Evolutionary conservation across 2,113 vertebrate species (phyloP).

Genomic region (Callipepla squamata): DNA sequence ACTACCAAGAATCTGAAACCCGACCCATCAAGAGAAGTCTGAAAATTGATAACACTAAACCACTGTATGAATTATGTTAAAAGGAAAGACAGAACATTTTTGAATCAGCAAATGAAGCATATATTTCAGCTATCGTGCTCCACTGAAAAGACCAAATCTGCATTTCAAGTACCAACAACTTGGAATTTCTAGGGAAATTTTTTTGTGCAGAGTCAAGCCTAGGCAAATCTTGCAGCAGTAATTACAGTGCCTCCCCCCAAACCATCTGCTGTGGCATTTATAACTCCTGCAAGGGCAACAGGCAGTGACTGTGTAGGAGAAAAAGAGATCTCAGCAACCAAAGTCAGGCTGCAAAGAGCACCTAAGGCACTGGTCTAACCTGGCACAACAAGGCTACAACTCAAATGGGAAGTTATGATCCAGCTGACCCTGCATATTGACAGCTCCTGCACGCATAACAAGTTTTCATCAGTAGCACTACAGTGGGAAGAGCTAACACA

Average conservation of each 20-base stretch:
- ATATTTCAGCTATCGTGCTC: background rate
- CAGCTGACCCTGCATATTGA: background rate
- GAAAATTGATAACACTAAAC: background rate
- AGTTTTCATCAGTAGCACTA: background rate
- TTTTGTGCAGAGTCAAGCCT: constrained; percentile 30
- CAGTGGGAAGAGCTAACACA: background rate
- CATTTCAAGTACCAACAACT: background rate
- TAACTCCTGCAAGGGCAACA: constrained; percentile 57
- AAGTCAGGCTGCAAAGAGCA: background rate
- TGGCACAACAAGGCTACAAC: background rate
- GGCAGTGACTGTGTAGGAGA: background rate
- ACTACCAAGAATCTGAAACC: background rate
- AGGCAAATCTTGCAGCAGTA: constrained; percentile 26
- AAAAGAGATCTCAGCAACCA: background rate
- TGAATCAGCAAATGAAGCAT: background rate
- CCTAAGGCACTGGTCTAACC: background rate
- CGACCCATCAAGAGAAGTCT: background rate
- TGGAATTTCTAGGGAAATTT: background rate
- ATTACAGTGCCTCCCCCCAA: constrained; percentile 55
- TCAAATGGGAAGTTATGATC: accelerated
- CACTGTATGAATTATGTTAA: background rate
- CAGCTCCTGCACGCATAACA: background rate
- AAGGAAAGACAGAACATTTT: background rate
- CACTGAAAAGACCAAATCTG: constrained; percentile 42
- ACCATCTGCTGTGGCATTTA: constrained; percentile 64